Evolutionary conservation across 1,140 invertebrate genomes (phyloP).

Genomic region (Drosophila takahashii): DNA sequence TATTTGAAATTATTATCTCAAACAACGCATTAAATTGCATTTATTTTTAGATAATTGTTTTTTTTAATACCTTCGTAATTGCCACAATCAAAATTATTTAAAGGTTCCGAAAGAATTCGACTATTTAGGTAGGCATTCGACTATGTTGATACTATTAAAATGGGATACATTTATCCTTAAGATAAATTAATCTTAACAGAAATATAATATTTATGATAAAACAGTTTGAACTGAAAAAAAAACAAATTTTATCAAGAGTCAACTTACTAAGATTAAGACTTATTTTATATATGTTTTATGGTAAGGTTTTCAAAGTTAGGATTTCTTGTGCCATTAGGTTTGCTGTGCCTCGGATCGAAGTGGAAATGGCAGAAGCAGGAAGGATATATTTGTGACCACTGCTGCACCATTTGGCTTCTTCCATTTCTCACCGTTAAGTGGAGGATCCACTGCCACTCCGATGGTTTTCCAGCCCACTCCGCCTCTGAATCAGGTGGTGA

Average conservation of each 20-base stretch:
- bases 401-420: slow-evolving; percentile 31
- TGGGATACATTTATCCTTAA: too few species aligned
- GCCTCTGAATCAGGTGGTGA: slow-evolving; percentile 35
- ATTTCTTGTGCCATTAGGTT: slow-evolving; percentile 21
- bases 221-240: too few species aligned
- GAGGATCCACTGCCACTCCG: slow-evolving; percentile 11
- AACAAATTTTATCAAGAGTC: too few species aligned
- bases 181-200: too few species aligned
- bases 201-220: too few species aligned
- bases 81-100: too few species aligned
- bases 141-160: too few species aligned
- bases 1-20: background rate
- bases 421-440: slow-evolving; percentile 53
- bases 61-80: background rate
- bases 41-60: background rate
- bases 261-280: too few species aligned
- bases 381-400: slow-evolving; percentile 37
- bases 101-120: too few species aligned
- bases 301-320: background rate
- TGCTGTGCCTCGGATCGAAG: slow-evolving; percentile 48
- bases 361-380: slow-evolving; percentile 43
- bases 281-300: too few species aligned
- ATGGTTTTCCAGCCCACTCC: slow-evolving; percentile 66
- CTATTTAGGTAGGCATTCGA: too few species aligned
- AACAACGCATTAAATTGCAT: background rate